phyloP scores from a whole-genome alignment of 2,113 vertebrate species.

The Sphaerodactylus townsendi region DNA sequence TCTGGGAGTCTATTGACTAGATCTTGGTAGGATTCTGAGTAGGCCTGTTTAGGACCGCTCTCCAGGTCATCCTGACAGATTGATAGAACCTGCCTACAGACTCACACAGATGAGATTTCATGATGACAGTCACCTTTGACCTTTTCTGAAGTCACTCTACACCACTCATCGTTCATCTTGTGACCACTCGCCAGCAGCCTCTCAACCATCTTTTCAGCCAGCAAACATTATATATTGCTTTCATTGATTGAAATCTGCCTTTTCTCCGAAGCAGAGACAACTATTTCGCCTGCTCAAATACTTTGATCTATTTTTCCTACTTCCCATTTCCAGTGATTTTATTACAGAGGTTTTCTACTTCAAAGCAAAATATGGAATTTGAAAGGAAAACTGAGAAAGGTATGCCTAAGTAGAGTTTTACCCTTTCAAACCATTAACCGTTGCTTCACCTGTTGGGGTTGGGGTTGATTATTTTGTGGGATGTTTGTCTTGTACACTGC shows the following conservation, averaged over 20 bases:
- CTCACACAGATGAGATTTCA: slow-evolving; percentile 62
- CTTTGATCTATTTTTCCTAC: neutral
- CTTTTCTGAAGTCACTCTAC: slow-evolving; percentile 57
- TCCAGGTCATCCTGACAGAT: slow-evolving; percentile 12
- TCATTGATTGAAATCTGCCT: slow-evolving; percentile 72
- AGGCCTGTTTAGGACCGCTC: neutral
- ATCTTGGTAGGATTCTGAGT: too few species aligned
- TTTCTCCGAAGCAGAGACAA: slow-evolving; percentile 39
- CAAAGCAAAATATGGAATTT: neutral
- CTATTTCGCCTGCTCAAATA: neutral
- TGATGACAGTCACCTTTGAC: slow-evolving; percentile 77
- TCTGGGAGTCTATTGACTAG: too few species aligned
- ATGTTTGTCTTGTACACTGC: too few species aligned
- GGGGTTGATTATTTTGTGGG: too few species aligned
- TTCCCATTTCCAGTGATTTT: neutral
- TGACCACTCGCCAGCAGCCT: slow-evolving; percentile 62
- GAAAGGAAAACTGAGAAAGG: neutral
- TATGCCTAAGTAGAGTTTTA: neutral
- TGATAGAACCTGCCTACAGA: neutral
- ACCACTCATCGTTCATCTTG: slow-evolving; percentile 73
- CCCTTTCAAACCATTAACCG: too few species aligned
- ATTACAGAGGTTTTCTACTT: neutral
- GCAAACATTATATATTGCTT: slow-evolving; percentile 75
- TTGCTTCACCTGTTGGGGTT: too few species aligned
- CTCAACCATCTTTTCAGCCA: slow-evolving; percentile 69